Conservation (phyloP, 2,113 vertebrate species). For the Lucifuga dentata region DNA sequence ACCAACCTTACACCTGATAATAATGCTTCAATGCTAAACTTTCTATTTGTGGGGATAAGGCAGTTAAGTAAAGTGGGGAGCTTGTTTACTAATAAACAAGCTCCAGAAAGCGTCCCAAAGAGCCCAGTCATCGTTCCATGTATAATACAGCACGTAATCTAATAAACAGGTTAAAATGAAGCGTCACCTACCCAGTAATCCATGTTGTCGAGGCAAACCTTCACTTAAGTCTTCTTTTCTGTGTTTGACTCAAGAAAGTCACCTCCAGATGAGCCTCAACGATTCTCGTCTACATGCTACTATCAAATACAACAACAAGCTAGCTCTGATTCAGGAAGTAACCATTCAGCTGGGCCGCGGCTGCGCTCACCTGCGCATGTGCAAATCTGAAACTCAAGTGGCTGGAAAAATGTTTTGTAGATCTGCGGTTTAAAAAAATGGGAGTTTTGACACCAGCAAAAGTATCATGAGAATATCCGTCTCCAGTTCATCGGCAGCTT, state of each 20-base stretch:
- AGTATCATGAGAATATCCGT: too few relatives aligned
- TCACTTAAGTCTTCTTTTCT: slow-evolving; percentile 17
- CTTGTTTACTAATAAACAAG: slow-evolving; percentile 58
- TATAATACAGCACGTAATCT: neutral
- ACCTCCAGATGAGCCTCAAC: slow-evolving; percentile 39
- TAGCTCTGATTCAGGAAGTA: slow-evolving; percentile 78
- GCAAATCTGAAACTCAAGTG: slow-evolving; percentile 35
- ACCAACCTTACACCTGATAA: neutral
- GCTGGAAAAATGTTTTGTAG: neutral
- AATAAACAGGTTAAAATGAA: neutral
- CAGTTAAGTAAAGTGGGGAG: too few relatives aligned
- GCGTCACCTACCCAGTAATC: slow-evolving; percentile 79
- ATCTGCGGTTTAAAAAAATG: too few relatives aligned
- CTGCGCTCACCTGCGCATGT: slow-evolving; percentile 26
- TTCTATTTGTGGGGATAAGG: neutral
- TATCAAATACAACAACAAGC: slow-evolving; percentile 47
- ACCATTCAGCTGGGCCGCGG: neutral
- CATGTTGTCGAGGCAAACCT: slow-evolving; percentile 68
- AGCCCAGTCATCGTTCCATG: slow-evolving; percentile 2
- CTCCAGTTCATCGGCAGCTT: too few relatives aligned
- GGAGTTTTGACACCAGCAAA: too few relatives aligned
- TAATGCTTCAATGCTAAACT: neutral
- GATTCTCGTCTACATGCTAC: slow-evolving; percentile 71
- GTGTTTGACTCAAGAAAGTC: slow-evolving; percentile 41
- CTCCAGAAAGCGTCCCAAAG: neutral